phyloP scores from a whole-genome alignment of 2,797 vertebrate genomes.

The Gallinago stenura region DNA sequence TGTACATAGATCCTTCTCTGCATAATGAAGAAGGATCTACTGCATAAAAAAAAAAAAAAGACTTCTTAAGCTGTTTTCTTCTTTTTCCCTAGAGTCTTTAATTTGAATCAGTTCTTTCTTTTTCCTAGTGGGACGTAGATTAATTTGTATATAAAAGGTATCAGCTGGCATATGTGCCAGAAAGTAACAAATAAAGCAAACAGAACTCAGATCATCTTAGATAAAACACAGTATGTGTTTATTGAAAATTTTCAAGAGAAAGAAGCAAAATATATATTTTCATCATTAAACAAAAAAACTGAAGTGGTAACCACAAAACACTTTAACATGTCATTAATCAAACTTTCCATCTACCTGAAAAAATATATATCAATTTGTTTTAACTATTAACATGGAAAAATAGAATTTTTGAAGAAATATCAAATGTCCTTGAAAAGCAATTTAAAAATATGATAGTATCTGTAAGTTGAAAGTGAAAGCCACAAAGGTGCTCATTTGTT shows the following conservation, averaged over 20 bases:
- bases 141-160: neutral
- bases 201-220: neutral
- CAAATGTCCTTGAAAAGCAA: neutral
- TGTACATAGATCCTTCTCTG: neutral
- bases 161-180: neutral
- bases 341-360: neutral
- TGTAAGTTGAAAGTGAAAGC: neutral
- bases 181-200: neutral
- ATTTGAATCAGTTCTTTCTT: neutral
- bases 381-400: neutral
- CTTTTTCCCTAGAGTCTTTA: neutral
- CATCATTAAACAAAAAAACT: neutral
- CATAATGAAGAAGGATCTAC: neutral
- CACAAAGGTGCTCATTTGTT: fast-evolving
- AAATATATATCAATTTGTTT: neutral
- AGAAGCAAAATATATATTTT: neutral
- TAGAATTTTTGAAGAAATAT: neutral
- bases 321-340: neutral
- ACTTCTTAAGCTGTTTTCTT: neutral
- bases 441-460: neutral
- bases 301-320: neutral
- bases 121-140: neutral
- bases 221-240: constrained; percentile 20
- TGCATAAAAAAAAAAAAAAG: neutral
- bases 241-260: constrained; percentile 23